Evolutionary conservation across 2,113 vertebrate species (phyloP), one percentile per base, ranked within the genome.

Genomic region (Gymnarchus niloticus): DNA sequence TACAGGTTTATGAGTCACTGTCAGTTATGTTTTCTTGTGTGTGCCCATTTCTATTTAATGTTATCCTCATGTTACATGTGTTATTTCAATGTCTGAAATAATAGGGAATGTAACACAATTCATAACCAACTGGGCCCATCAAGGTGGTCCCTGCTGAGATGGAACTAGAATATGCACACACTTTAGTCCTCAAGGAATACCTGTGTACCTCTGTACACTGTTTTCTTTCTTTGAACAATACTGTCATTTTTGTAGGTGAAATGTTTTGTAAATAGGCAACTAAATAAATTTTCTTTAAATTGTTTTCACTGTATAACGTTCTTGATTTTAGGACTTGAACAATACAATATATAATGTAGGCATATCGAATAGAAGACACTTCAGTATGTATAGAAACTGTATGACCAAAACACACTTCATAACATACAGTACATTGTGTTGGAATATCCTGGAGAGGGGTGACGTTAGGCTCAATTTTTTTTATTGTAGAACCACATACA

Each of bases 231-330:
- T 69, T 28, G 37, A 28, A 69, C 10, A 69, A 69, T 69, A 17
- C 61, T 69, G 61, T 69, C 61, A 37, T 37, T 69, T 69, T 69
- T 69, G 28, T 69, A 69, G 61, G 28, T 37, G 28, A 69, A 69
- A 69, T 69, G 37, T 69, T 69, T 69, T 69, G 61, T 69, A 69
- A 69, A 69, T 69, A 69, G 61, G 61, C 61, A 69, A 69, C 33
- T 69, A 69, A 69, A 69, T 69, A 69, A 69, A 69, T 69, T 69
- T 69, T 69, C 61, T 69, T 69, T 69, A 69, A 69, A 69, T 69
- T 69, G 61, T 69, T 69, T 69, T 17, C 28, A 69, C 61, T 37
- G 61, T 37, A 14, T 69, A 14, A 37, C 1, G 61, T 69, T 69
- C 37, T 69, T 69, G 0, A 69, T 69, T 65, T 25, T 4, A n/a